These are phyloP conservation scores for Drosophila burlai DNA, from an alignment of 1,140 invertebrate genomes.

Conservation along the genomic window DNA sequence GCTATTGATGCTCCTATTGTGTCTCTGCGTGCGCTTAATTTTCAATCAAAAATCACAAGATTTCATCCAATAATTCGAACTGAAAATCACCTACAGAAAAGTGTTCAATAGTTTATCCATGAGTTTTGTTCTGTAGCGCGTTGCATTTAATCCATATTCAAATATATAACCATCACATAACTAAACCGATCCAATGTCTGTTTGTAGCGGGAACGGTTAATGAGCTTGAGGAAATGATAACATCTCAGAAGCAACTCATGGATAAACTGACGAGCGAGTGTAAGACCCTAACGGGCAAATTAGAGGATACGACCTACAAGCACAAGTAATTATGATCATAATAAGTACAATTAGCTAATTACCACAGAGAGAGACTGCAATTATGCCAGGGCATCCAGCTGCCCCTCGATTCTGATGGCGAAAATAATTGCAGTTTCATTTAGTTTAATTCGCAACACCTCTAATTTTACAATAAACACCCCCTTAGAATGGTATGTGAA, in stretches of 20 bases:
- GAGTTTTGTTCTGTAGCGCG: constrained; percentile 85
- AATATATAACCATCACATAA: constrained; percentile 43
- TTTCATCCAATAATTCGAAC: constrained; percentile 23
- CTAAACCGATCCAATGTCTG: constrained; percentile 59
- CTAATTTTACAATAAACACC: constrained; percentile 14
- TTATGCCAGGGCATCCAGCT: neutral
- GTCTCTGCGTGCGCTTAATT: constrained; percentile 35
- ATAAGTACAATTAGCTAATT: constrained; percentile 14
- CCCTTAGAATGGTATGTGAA: constrained; percentile 22
- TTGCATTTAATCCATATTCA: constrained; percentile 33
- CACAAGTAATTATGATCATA: constrained; percentile 90
- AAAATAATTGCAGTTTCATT: constrained; percentile 32
- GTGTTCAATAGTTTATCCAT: constrained; percentile 88
- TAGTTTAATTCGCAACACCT: constrained; percentile 17
- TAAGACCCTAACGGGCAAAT: constrained; percentile 92
- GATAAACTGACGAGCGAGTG: constrained; percentile 94
- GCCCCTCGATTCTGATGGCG: neutral
- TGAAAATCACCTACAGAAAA: constrained; percentile 26
- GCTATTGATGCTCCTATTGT: constrained; percentile 87
- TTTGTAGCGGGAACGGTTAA: constrained; percentile 92
- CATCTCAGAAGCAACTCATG: constrained; percentile 94
- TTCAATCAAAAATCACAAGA: constrained; percentile 18
- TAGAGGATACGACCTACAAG: constrained; percentile 92
- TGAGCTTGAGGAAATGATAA: constrained; percentile 93
- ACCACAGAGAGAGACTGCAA: constrained; percentile 6